Evolutionary conservation across 2,113 vertebrate species (phyloP), one percentile per base, ranked within the genome.

Genomic region (Corythoichthys haematopterus): DNA sequence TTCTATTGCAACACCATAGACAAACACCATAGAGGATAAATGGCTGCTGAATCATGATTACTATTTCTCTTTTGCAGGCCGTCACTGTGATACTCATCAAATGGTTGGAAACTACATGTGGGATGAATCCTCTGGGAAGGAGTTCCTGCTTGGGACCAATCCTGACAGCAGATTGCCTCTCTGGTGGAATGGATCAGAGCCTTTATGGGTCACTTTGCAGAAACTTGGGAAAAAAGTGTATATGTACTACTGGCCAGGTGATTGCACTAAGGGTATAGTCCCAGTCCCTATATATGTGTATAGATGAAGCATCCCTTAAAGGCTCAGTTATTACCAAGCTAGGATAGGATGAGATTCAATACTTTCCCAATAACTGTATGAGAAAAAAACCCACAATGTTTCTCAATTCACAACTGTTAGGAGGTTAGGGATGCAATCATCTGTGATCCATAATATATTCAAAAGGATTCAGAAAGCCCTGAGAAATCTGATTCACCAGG

Each of bases 171-270:
- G 84, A 20, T 70, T 95, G 71, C 93, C 96, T 11, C 82, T 96
- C 38, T 99, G 96, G 96, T 98, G 96, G 96, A 78, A 98, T 0
- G 95, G 95, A 40, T 96, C 97, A 0, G 97, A 99, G 69, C 97
- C 96, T 0, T 68, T 99, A 52, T 99, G 97, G 97, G 87, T 99
- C 73, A 96, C 96, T 3, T 84, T 98, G 91, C 92, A 88, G 80
- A 98, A 95, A 76, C 88, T 89, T 65, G 92, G 91, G 13, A 93
- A 88, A 80, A 94, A 91, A 0, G 94, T 95, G 66, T 92, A 75
- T 79, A 99, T 99, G 97, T 99, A 96, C 83, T 95, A 94, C 83
- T 99, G 97, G 97, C 97, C 96, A 63, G 97, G 97, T 98, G 67
- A 65, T 85, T 40, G 40, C 14, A 59, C 8, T 43, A 43, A 43